Conservation (phyloP, 2,888 invertebrate genomes). For the Stenurella melanura region DNA sequence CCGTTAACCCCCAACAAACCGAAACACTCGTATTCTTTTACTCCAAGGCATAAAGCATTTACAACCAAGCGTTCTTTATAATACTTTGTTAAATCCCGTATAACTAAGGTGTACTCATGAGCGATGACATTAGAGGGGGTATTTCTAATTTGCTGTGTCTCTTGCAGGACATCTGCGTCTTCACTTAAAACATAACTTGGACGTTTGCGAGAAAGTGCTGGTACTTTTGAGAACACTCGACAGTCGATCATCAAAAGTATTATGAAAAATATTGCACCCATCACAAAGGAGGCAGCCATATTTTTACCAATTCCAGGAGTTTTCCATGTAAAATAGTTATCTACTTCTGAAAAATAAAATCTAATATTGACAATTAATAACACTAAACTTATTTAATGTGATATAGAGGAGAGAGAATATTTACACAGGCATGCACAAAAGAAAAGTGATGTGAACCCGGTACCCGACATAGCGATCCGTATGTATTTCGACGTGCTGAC, state of each 20-base stretch:
- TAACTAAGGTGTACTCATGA: conserved; percentile 75
- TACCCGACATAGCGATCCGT: too few species aligned
- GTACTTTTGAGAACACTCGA: conserved; percentile 74
- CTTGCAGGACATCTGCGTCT: conserved; percentile 77
- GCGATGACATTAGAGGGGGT: conserved; percentile 70
- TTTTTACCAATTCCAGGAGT: conserved; percentile 83
- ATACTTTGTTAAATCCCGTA: conserved; percentile 85
- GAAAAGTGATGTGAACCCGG: too few species aligned
- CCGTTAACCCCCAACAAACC: conserved; percentile 90
- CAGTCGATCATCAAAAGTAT: conserved; percentile 81
- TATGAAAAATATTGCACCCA: conserved; percentile 77
- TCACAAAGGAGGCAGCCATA: conserved; percentile 76
- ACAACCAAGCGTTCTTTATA: conserved; percentile 83
- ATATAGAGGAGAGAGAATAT: too few species aligned
- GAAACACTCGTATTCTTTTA: conserved; percentile 85
- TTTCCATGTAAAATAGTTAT: conserved; percentile 79
- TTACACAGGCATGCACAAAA: too few species aligned
- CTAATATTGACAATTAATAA: neutral
- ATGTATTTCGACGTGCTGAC: too few species aligned
- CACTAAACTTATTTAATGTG: too few species aligned
- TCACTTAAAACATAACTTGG: conserved; percentile 63
- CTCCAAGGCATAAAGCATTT: conserved; percentile 79
- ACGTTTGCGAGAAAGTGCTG: too few species aligned
- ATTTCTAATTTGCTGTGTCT: conserved; percentile 74
- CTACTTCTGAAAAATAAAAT: conserved; percentile 54